A percentile compares a stretch with the other conserved stretches of the same genome.
phyloP scores from a whole-genome alignment of 2,888 invertebrate genomes.

The Ormyrus pomaceus region DNA sequence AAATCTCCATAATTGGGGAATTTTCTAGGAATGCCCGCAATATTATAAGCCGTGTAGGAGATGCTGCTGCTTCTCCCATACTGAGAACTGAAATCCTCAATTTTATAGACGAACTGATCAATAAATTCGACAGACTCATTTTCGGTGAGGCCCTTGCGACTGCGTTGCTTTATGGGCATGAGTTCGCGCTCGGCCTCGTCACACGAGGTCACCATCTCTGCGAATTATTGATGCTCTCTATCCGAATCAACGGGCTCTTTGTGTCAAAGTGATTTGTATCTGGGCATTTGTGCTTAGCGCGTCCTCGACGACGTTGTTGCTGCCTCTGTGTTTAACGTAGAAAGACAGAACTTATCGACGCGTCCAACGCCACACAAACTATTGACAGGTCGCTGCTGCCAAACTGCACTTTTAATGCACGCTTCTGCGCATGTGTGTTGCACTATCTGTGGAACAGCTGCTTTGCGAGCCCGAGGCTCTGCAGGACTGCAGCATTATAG shows the following conservation, averaged over 20 bases:
- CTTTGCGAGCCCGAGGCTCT: no score
- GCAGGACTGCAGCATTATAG: no score
- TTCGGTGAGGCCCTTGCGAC: slow-evolving; percentile 15
- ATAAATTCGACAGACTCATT: slow-evolving; percentile 75
- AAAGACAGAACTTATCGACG: background rate
- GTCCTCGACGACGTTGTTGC: slow-evolving; percentile 4
- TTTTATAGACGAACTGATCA: slow-evolving; percentile 87
- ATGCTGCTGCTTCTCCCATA: slow-evolving; percentile 93
- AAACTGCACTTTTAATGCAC: slow-evolving; percentile 4
- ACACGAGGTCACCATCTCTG: slow-evolving; percentile 69
- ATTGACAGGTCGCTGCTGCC: slow-evolving; percentile 54
- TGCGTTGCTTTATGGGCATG: slow-evolving; percentile 64
- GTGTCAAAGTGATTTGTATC: background rate
- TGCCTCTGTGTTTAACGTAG: background rate
- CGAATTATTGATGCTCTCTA: background rate
- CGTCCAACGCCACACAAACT: slow-evolving; percentile 41
- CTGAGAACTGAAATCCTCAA: slow-evolving; percentile 91
- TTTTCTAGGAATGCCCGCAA: slow-evolving; percentile 89
- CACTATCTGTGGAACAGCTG: no score
- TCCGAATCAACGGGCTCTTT: background rate
- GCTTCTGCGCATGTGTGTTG: background rate
- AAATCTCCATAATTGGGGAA: slow-evolving; percentile 95
- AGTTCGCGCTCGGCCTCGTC: slow-evolving; percentile 69
- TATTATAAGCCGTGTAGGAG: slow-evolving; percentile 91
- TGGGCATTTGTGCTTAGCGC: slow-evolving; percentile 24